Conservation (phyloP, 2,888 invertebrate species). For the Dolichopus griseipennis region DNA sequence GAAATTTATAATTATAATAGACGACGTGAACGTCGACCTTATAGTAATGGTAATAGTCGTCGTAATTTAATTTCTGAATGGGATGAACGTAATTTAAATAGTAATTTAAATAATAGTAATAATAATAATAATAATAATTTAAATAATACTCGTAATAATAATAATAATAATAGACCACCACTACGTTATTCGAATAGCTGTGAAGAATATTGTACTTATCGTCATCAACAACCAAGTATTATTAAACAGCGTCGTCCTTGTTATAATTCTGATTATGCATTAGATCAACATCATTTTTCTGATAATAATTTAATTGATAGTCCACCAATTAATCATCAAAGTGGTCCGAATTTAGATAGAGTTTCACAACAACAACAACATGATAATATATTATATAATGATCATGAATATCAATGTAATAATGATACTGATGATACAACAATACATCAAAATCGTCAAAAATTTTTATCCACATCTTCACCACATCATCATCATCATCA, state of each 20-base stretch:
- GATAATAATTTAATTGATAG: conserved; percentile 2
- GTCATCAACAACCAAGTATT: conserved; percentile 27
- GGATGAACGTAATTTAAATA: conserved; percentile 31
- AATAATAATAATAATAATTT: conserved; percentile 20
- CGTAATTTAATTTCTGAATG: conserved; percentile 36
- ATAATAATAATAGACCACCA: conserved; percentile 28
- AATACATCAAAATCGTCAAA: neutral
- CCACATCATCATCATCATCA: conserved; percentile 9
- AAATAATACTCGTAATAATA: conserved; percentile 28
- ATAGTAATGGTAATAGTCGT: conserved; percentile 29
- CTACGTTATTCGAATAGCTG: conserved; percentile 19
- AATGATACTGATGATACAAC: neutral
- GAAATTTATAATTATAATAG: conserved; percentile 33
- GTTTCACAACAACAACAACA: neutral
- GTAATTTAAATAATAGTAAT: conserved; percentile 14
- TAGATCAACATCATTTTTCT: conserved; percentile 12
- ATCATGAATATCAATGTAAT: neutral
- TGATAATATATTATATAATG: neutral
- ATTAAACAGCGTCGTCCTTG: conserved; percentile 25
- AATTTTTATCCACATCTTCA: neutral
- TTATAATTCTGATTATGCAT: conserved; percentile 11
- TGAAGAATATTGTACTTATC: conserved; percentile 40
- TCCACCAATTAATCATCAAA: neutral
- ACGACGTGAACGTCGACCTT: conserved; percentile 10
- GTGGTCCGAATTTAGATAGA: neutral